Evolutionary conservation across 2,113 vertebrate species (phyloP), one percentile per base, ranked within the genome.

Genomic region (Chunga burmeisteri): DNA sequence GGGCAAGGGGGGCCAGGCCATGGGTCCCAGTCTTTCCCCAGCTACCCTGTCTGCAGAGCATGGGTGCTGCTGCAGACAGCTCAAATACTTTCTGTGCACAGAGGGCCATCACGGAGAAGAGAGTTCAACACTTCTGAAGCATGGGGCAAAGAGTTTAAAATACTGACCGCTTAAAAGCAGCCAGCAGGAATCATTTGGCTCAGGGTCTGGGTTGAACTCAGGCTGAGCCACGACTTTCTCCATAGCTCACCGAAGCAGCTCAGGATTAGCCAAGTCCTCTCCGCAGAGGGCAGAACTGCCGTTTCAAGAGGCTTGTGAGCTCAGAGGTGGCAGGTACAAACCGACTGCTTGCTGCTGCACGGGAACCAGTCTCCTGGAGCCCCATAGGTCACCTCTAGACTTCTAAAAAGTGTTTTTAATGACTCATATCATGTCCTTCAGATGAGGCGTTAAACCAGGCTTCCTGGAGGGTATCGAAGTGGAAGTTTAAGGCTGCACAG

Each of bases 301-400:
- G 36, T 34, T 56, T 58, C 36, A 52, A 16, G 59, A 71, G 38
- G 25, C 22, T 56, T 16, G 16, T 10, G 62, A 42, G 88, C 87
- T 77, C 72, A 18, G 11, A 23, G 26, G 30, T 21, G 77, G 40
- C 11, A 12, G 55, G 40, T 52, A 81, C 81, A 84, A 32, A 53
- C 16, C 29, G 78, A 13, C 55, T 83, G 68, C 81, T 81, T 61
- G 71, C 61, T 92, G 88, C 86, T 88, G 7, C 25, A 2, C 1
- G 1, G 53, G 68, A 92, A 34, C 42, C 62, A 16, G 53, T 47
- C 91, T 93, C 53, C 81, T 82, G 74, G 42, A 96, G 81, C 74
- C 52, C n/a, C 81, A 83, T 29, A 86, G 96, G 91, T 94, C 95
- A 95, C 93, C 87, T 96, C 71, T 63, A 92, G 81, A 79, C 77